Percentiles rank a stretch among this genome's conserved stretches.
Conservation (phyloP, 2,797 vertebrate species). For the Cyprinella venusta region DNA sequence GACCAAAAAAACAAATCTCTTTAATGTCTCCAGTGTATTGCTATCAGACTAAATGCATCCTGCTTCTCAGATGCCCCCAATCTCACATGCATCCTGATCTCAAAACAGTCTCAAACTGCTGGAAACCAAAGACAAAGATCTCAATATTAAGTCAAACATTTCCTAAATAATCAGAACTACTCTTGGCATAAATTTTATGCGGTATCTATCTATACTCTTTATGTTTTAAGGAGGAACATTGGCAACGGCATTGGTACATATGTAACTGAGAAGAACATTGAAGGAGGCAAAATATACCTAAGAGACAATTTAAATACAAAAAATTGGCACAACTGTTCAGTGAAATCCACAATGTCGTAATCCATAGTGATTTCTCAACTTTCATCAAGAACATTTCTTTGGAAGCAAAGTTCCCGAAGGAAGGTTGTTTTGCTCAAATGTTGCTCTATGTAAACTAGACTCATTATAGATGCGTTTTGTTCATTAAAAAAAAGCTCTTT, state of each 20-base stretch:
- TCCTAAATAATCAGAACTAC: not conserved
- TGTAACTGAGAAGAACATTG: not conserved
- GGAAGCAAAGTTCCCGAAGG: not conserved
- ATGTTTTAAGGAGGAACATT: not conserved
- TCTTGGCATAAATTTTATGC: not conserved
- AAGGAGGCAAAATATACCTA: not conserved
- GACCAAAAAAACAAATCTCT: not conserved
- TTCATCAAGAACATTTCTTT: not conserved
- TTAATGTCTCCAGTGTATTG: not conserved
- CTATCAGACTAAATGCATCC: not conserved
- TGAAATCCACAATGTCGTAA: not conserved
- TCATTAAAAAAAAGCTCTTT: not conserved
- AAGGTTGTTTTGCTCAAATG: not conserved
- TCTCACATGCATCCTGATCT: not conserved
- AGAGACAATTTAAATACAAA: not conserved
- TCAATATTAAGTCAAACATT: not conserved
- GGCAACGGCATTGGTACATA: not conserved
- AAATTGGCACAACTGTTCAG: not conserved
- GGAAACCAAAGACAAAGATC: not conserved
- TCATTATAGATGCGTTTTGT: not conserved
- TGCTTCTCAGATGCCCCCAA: not conserved
- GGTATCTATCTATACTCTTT: not conserved
- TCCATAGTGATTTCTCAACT: constrained; percentile 1
- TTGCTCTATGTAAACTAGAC: not conserved
- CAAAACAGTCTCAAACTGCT: not conserved